Base-by-base conservation (phyloP, 2,113 vertebrate species). In the Gavialis gangeticus region DNA sequence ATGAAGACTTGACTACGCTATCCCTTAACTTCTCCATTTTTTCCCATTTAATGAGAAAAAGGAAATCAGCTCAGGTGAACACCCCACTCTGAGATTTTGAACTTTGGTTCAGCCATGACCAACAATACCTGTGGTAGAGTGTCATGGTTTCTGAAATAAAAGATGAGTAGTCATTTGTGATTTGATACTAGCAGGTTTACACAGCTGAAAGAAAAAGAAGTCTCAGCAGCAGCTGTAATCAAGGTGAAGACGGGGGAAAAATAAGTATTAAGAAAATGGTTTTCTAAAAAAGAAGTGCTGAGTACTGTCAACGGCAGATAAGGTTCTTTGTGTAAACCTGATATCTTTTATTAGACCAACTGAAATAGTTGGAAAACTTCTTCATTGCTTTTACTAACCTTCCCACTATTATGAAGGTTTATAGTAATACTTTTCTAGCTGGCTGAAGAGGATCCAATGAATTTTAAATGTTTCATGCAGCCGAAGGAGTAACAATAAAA, bases 91-190 rank as follows among this genome's bases (percentile, higher is more conserved):
- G 54, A 21, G 28, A 58, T 59, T 55, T 4, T 82, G 27, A 25
- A 71, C 18, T 24, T 79, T 67, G 12, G 0, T 0, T 46, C n/a
- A n/a, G 58, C 16, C 16, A 21, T 59, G 24, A 59, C 4, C 25
- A 56, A 37, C 12, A 6, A 75, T 69, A 9, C 46, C 24, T 22
- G 54, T 0, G 2, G 28, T 28, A 22, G 73, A 75, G 57, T 0
- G 67, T 30, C 30, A 75, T 66, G 28, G 67, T 28, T 71, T 75
- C 46, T 55, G 19, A 17, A 57, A 19, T 62, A 88, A 67, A 93
- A 24, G 24, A 1, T 55, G 60, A 54, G 17, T 79, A 4, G 7
- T n/a, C 25, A 59, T 79, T 62, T 66, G 55, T 25, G 24, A 84
- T 22, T 5, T 60, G 22, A 28, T 34, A 79, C 1, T n/a, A 82